Base-by-base conservation (phyloP, 2,888 invertebrate genomes). In the Lobophora halterata region DNA sequence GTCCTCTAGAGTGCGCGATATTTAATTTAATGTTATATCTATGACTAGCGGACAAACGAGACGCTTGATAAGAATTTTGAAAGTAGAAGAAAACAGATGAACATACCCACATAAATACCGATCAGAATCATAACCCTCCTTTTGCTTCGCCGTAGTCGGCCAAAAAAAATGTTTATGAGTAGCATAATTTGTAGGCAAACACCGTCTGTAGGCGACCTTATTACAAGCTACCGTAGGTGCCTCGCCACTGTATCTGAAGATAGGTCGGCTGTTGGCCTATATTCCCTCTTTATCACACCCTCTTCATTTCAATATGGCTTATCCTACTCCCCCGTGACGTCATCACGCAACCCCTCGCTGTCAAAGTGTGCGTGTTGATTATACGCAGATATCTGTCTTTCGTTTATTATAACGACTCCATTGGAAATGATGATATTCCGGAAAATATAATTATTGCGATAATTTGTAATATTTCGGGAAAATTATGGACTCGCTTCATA, bases 191-290 rank as follows among this genome's bases (percentile, higher is more conserved):
- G 49, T 55, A 48, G 43, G 47, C 57, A 61, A 51, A 58, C 61
- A 64, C 52, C 49, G 58, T 60, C 53, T 60, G 52, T 33, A 46
- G 54, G 43, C 65, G 71, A 66, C 72, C 72, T 67, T 73, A 71
- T 76, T 73, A 71, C 77, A 65, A 71, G 65, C 64, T 65, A 48
- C 63, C 67, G 66, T 79, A 70, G 75, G 68, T 74, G 74, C 62
- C 64, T 31, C 18, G 14, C 68, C 65, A 70, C 70, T 71, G 78
- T 81, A 75, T 72, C 71, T 70, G 62, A 71, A 80, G 83, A 80
- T 82, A 79, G 85, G 85, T 82, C 83, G 82, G 79, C 71, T 77
- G 79, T 81, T 86, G 86, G 68, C 86, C 86, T 87, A 87, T 81
- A 85, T 87, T 86, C 64, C 52, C 23, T 76, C 82, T 58, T 63